Base-by-base conservation (phyloP, 2,113 vertebrate species). In the Aramus guarauna region DNA sequence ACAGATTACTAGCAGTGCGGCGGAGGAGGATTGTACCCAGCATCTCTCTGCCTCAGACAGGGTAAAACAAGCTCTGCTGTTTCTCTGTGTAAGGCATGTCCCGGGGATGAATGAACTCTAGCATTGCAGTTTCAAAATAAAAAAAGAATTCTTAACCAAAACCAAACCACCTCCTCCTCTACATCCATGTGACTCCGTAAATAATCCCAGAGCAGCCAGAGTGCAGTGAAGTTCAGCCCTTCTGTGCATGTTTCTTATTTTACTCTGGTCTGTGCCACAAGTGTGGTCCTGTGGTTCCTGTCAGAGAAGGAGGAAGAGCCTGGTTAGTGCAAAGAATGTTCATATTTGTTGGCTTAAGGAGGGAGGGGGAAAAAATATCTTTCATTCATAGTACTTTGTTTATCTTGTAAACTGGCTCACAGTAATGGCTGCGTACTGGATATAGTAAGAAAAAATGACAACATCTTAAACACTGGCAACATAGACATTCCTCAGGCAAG, bases 321-420 rank as follows among this genome's bases (percentile, higher is more conserved):
- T 85, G 74, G 58, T 79, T 83, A 92, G 71, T 43, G 85, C 84
- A 79, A 80, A 91, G 79, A 94, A 66, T 75, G 88, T 96, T 97
- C 81, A 63, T 48, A 68, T 63, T 97, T 96, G 85, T 68, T 84
- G 85, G 76, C 32, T 34, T 83, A 34, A 68, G 73, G 41, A 74
- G 15, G 22, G 45, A 79, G 43, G 55, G 45, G 0, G 20, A 32
- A 37, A 71, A 75, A 79, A 58, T 63, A 19, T n/a, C 50, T 94
- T 95, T 98, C 92, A 96, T 97, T 98, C 94, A 92, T 88, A 93
- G 90, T 84, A 58, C 36, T 95, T 88, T 96, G 85, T 97, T 98
- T 96, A 59, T 96, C 87, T 96, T 96, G 93, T 96, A 87, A 94
- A 95, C 77, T 45, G 80, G 83, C 74, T 96, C 84, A 62, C 77